Evolutionary conservation across 2,888 invertebrate species (phyloP).

Genomic region (Antitype chi): DNA sequence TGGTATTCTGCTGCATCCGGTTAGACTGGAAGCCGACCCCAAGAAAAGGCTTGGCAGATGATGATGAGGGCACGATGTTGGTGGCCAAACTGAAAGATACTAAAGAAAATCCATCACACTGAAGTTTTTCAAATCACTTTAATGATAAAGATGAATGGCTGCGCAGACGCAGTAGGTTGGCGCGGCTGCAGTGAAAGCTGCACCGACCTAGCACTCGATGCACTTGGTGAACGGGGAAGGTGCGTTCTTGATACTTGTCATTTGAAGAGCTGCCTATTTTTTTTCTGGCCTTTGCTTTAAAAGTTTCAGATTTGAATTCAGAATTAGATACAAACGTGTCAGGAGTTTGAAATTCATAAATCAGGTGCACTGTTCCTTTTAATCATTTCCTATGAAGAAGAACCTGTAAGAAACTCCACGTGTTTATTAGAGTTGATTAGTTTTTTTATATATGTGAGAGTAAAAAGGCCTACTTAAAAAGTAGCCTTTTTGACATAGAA

Average conservation of each 20-base stretch:
- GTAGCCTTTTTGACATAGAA: no score
- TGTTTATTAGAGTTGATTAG: no score
- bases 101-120: neutral
- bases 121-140: constrained; percentile 20
- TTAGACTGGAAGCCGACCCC: no score
- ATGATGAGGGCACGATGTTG: neutral
- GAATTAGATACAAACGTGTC: neutral
- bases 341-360: no score
- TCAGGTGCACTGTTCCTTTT: neutral
- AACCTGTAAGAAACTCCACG: no score
- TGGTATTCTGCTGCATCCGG: no score
- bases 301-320: neutral
- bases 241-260: constrained; percentile 63
- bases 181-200: constrained; percentile 77
- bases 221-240: constrained; percentile 61
- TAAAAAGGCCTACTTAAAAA: no score
- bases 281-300: no score
- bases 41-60: no score
- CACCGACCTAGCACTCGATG: constrained; percentile 68
- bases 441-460: no score
- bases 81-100: neutral
- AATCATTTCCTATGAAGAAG: neutral
- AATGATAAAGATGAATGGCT: constrained; percentile 48
- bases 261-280: neutral
- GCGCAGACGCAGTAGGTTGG: constrained; percentile 59